Percentiles rank a stretch among this genome's conserved stretches.
Conservation (phyloP, 2,888 invertebrate species). For the Diabrotica balteata region DNA sequence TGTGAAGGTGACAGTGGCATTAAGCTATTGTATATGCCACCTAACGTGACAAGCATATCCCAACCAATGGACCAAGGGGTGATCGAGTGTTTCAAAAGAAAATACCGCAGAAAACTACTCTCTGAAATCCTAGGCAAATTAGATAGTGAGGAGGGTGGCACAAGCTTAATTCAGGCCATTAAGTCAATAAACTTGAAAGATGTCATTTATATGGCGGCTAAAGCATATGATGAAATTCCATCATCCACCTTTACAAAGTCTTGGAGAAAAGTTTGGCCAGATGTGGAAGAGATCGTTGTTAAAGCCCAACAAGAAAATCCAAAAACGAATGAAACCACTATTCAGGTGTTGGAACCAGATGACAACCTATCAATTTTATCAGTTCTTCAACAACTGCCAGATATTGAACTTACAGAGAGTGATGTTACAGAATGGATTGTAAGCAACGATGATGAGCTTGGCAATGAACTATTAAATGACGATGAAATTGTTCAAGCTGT, state of each 20-base stretch:
- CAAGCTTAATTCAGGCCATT: background rate
- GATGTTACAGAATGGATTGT: background rate
- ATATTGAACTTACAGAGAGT: background rate
- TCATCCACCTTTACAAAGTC: background rate
- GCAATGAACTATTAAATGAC: no score
- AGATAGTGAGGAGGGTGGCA: background rate
- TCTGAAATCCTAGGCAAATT: conserved; percentile 3
- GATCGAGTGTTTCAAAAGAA: conserved; percentile 41
- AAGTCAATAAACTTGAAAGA: background rate
- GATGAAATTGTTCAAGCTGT: background rate
- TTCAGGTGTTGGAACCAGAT: background rate
- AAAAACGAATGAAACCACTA: background rate
- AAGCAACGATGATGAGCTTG: background rate
- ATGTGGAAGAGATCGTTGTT: background rate
- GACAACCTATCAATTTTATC: background rate
- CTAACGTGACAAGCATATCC: no score
- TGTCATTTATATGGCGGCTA: background rate
- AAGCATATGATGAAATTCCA: background rate
- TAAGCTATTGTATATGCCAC: background rate
- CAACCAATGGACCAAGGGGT: no score
- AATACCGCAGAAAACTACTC: background rate
- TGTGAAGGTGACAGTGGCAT: background rate
- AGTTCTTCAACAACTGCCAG: background rate
- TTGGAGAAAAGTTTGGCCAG: background rate
- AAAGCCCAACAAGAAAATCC: background rate